Evolutionary conservation across 2,888 invertebrate genomes (phyloP).

Genomic region (Gasteruption jaculator): DNA sequence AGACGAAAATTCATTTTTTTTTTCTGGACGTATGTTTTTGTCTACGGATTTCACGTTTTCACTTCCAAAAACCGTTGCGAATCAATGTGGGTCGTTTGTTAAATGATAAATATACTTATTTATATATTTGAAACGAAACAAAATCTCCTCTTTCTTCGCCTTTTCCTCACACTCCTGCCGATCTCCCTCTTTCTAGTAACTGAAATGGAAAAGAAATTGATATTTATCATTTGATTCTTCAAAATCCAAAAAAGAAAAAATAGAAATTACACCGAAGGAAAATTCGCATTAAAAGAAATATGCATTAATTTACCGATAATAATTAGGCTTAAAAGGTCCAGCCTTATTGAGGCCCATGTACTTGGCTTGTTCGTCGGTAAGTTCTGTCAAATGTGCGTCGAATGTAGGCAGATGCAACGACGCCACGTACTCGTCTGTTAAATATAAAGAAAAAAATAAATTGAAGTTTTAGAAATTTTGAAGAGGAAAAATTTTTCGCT

Average conservation of each 20-base stretch:
- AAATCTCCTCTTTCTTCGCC: too few species aligned
- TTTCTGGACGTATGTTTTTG: too few species aligned
- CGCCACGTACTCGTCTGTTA: slow-evolving; percentile 92
- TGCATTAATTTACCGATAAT: slow-evolving; percentile 71
- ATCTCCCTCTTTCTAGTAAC: too few species aligned
- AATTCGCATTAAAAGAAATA: background rate
- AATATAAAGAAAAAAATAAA: slow-evolving; percentile 10
- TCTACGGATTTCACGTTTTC: too few species aligned
- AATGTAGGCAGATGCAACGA: slow-evolving; percentile 95
- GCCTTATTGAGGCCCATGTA: slow-evolving; percentile 97
- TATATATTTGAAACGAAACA: too few species aligned
- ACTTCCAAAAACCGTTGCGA: too few species aligned
- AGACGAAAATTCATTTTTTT: too few species aligned
- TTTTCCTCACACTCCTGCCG: too few species aligned
- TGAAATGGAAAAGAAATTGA: slow-evolving; percentile 1
- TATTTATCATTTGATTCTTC: background rate
- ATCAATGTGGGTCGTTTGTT: too few species aligned
- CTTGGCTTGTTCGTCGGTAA: slow-evolving; percentile 94
- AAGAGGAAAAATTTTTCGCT: slow-evolving; percentile 16
- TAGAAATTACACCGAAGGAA: background rate
- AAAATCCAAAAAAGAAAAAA: too few species aligned
- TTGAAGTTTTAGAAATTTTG: background rate
- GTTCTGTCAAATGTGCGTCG: slow-evolving; percentile 94
- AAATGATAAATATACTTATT: too few species aligned
- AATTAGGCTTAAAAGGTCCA: slow-evolving; percentile 98